These are phyloP conservation scores for Centruroides sculpturatus DNA, from an alignment of 1,140 invertebrate genomes.

Conservation along the genomic window DNA sequence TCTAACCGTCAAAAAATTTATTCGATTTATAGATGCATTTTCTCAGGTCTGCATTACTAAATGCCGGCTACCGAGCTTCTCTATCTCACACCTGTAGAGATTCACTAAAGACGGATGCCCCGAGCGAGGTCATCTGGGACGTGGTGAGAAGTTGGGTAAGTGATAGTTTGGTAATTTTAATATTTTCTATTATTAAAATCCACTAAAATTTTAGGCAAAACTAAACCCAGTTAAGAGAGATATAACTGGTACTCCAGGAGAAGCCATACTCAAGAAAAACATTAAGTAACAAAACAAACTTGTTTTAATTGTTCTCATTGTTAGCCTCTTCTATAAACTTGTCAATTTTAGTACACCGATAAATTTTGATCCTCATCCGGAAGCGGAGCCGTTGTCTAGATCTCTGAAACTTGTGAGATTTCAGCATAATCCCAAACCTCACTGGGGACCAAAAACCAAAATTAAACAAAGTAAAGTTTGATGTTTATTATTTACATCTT, in stretches of 20 bases:
- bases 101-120: conserved; percentile 89
- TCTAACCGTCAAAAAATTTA: too few relatives aligned
- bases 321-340: background rate
- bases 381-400: background rate
- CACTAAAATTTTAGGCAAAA: background rate
- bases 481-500: too few relatives aligned
- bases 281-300: background rate
- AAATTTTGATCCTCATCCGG: background rate
- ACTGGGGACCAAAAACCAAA: background rate
- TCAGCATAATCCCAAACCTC: background rate
- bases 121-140: conserved; percentile 76
- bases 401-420: background rate
- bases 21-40: too few relatives aligned
- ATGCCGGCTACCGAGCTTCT: conserved; percentile 85
- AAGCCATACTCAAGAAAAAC: background rate
- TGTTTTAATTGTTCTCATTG: background rate
- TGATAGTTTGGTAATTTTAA: background rate
- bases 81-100: conserved; percentile 74
- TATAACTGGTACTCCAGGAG: background rate
- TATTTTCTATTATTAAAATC: background rate
- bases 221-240: background rate
- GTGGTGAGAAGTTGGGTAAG: conserved; percentile 69
- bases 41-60: conserved; percentile 73
- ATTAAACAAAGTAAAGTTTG: too few relatives aligned
- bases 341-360: background rate